Conservation (phyloP, 2,888 invertebrate species). For the Metellina segmentata region DNA sequence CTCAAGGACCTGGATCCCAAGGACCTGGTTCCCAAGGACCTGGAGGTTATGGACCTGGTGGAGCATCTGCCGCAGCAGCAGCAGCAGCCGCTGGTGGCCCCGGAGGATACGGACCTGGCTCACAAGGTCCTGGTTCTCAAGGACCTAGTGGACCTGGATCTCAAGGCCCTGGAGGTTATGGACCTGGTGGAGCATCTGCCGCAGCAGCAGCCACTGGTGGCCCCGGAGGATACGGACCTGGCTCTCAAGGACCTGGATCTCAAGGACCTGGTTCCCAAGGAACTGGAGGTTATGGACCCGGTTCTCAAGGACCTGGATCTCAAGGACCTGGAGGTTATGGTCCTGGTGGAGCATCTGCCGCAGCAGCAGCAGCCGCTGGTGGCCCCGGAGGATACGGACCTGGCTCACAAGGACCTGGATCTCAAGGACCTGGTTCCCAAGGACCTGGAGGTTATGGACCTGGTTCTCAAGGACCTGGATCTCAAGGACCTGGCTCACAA, state of each 20-base stretch:
- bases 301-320: neutral
- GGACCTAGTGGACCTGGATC: no score
- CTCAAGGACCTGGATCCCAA: neutral
- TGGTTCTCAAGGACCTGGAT: neutral
- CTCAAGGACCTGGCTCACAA: neutral
- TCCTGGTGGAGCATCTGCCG: neutral
- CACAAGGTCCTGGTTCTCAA: slow-evolving; percentile 5
- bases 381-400: neutral
- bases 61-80: neutral
- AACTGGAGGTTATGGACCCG: no score
- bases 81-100: neutral
- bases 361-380: neutral
- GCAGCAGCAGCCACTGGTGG: no score
- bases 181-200: no score
- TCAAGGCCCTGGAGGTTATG: no score
- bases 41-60: neutral
- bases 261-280: neutral
- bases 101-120: neutral
- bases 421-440: no score
- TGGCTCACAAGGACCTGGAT: neutral
- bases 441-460: neutral
- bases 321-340: neutral
- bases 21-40: no score
- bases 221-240: neutral
- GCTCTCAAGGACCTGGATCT: neutral